phyloP scores from a whole-genome alignment of 2,113 vertebrate genomes.

The Haemorhous mexicanus region DNA sequence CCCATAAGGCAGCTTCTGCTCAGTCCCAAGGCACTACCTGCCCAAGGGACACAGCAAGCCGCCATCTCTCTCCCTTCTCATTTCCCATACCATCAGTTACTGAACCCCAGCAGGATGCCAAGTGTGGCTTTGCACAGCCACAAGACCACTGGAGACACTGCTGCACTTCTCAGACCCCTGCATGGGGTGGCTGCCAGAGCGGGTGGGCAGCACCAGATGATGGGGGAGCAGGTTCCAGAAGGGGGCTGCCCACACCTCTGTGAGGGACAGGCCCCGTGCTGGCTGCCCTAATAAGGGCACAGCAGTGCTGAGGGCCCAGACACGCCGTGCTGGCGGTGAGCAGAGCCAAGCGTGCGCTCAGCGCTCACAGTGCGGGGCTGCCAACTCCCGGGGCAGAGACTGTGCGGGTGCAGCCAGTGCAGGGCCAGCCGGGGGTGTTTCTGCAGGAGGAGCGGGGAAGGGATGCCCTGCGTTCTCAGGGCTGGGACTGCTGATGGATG shows the following conservation, averaged over 20 bases:
- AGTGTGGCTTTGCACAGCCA: accelerated
- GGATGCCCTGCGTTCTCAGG: background rate
- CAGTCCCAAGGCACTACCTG: accelerated
- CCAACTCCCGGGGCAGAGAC: background rate
- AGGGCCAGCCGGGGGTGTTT: background rate
- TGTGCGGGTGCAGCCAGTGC: accelerated
- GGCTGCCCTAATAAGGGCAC: slow-evolving; percentile 57
- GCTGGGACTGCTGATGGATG: background rate
- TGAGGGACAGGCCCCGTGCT: accelerated
- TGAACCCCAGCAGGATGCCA: accelerated
- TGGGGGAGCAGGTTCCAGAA: background rate
- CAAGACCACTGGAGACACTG: accelerated
- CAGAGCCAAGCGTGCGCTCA: background rate
- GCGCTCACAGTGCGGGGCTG: background rate
- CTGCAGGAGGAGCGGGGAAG: background rate
- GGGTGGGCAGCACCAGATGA: background rate
- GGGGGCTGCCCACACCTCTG: background rate
- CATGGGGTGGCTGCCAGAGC: background rate
- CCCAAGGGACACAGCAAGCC: background rate
- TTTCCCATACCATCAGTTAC: background rate
- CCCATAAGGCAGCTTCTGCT: background rate
- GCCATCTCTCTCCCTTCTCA: background rate
- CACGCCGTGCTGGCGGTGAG: background rate
- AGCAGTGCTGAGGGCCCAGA: background rate
- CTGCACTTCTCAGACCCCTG: accelerated